These are phyloP conservation scores for Melinaea menophilus DNA, from an alignment of 2,888 invertebrate genomes.

Conservation along the genomic window DNA sequence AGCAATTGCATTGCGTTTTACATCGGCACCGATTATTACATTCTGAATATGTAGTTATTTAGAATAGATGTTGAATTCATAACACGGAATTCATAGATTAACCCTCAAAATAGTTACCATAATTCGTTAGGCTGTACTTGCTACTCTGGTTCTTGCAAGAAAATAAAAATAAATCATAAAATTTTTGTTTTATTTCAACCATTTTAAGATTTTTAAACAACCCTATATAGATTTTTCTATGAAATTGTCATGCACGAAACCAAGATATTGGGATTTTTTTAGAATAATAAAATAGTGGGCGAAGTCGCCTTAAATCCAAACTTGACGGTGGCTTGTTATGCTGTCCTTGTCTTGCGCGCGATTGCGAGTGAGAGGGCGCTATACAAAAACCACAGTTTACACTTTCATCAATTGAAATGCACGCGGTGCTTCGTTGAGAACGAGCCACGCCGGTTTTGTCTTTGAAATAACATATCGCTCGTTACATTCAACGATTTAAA, in stretches of 20 bases:
- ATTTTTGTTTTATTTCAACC: constrained; percentile 46
- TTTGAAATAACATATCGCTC: constrained; percentile 60
- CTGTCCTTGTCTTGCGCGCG: constrained; percentile 51
- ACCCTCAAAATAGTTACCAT: constrained; percentile 77
- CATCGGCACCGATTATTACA: constrained; percentile 31
- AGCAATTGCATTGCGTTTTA: constrained; percentile 13
- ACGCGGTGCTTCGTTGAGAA: constrained; percentile 68
- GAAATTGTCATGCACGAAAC: constrained; percentile 21
- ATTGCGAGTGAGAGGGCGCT: constrained; percentile 61
- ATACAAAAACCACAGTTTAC: constrained; percentile 76
- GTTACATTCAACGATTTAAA: constrained; percentile 49
- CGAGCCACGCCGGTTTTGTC: constrained; percentile 58
- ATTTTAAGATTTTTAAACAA: constrained; percentile 1
- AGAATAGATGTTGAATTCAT: constrained; percentile 31
- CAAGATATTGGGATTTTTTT: constrained; percentile 45
- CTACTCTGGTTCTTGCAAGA: constrained; percentile 75
- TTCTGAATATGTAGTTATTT: constrained; percentile 31
- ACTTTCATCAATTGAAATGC: constrained; percentile 77
- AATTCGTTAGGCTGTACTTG: constrained; percentile 70
- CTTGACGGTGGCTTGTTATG: constrained; percentile 47
- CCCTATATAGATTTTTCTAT: constrained; percentile 6
- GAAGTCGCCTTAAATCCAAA: constrained; percentile 62
- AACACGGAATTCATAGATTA: constrained; percentile 23
- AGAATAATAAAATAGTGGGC: constrained; percentile 68
- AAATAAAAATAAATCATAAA: constrained; percentile 65